phyloP scores from a whole-genome alignment of 1,140 invertebrate species.

The Drosophila paulistorum region DNA sequence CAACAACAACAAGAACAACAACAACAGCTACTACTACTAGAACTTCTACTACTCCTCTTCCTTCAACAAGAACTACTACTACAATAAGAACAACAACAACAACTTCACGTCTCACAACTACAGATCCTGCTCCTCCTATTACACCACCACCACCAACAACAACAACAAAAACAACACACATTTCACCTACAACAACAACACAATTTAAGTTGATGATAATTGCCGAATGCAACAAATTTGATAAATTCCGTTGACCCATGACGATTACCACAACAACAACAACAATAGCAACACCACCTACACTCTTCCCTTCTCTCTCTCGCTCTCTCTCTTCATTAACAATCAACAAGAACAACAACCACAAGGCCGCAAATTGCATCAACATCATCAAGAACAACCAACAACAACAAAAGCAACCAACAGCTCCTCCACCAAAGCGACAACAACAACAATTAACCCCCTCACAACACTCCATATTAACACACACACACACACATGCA shows the following conservation, averaged over 20 bases:
- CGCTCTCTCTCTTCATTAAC: not conserved
- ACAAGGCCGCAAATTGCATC: slow-evolving; percentile 12
- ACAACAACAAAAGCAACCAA: slow-evolving; percentile 19
- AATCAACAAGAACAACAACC: not conserved
- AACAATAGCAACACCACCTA: slow-evolving; percentile 39
- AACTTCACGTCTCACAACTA: slow-evolving; percentile 77
- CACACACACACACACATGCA: slow-evolving; percentile 4
- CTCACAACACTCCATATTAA: slow-evolving; percentile 14
- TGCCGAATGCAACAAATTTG: slow-evolving; percentile 65
- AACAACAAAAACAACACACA: slow-evolving; percentile 64
- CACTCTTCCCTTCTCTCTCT: slow-evolving; percentile 19
- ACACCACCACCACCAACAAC: slow-evolving; percentile 43
- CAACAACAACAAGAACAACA: slow-evolving; percentile 62
- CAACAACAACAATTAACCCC: slow-evolving; percentile 24
- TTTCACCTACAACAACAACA: slow-evolving; percentile 55
- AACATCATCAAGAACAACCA: slow-evolving; percentile 17
- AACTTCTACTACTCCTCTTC: slow-evolving; percentile 79
- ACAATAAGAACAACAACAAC: slow-evolving; percentile 73
- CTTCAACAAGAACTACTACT: slow-evolving; percentile 70
- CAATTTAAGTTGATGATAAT: slow-evolving; percentile 41
- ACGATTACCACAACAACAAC: slow-evolving; percentile 11
- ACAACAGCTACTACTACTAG: slow-evolving; percentile 75
- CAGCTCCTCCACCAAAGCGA: slow-evolving; percentile 9
- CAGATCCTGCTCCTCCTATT: slow-evolving; percentile 74
- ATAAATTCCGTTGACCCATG: slow-evolving; percentile 70